Conservation (phyloP, 1,140 invertebrate genomes). For the Drosophila nannoptera region DNA sequence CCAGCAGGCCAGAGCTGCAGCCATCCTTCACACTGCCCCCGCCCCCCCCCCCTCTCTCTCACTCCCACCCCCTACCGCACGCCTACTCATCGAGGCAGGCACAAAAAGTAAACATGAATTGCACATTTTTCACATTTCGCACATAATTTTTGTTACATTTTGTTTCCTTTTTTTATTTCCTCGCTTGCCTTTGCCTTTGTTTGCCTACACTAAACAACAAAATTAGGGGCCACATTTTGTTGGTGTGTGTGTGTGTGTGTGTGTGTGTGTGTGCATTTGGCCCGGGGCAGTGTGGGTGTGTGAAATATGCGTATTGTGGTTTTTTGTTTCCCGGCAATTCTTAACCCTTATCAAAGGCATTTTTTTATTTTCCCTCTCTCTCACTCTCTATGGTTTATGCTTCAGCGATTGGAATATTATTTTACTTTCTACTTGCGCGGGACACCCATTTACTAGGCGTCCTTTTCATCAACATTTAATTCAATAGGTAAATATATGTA, state of each 20-base stretch:
- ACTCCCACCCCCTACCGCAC: neutral
- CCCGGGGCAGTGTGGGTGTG: constrained; percentile 24
- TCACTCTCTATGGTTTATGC: constrained; percentile 17
- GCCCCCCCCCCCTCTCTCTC: neutral
- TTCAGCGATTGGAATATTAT: constrained; percentile 44
- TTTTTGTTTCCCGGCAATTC: constrained; percentile 19
- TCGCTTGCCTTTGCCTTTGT: neutral
- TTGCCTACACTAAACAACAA: constrained; percentile 46
- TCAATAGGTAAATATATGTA: neutral
- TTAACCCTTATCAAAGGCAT: constrained; percentile 61
- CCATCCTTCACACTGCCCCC: neutral
- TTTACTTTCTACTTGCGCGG: constrained; percentile 25
- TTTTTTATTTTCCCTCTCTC: constrained; percentile 15
- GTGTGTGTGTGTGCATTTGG: neutral
- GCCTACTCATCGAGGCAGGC: constrained; percentile 3
- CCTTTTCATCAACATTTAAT: constrained; percentile 22
- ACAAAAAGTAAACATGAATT: constrained; percentile 63
- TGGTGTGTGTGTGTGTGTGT: neutral
- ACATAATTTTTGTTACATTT: constrained; percentile 57
- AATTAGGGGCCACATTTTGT: constrained; percentile 55
- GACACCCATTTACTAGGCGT: constrained; percentile 14
- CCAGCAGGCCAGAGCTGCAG: constrained; percentile 10
- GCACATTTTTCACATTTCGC: constrained; percentile 68
- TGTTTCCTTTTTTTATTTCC: constrained; percentile 18
- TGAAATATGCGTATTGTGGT: constrained; percentile 62